Evolutionary conservation across 2,888 invertebrate species (phyloP).

Genomic region (Molanna angustata): DNA sequence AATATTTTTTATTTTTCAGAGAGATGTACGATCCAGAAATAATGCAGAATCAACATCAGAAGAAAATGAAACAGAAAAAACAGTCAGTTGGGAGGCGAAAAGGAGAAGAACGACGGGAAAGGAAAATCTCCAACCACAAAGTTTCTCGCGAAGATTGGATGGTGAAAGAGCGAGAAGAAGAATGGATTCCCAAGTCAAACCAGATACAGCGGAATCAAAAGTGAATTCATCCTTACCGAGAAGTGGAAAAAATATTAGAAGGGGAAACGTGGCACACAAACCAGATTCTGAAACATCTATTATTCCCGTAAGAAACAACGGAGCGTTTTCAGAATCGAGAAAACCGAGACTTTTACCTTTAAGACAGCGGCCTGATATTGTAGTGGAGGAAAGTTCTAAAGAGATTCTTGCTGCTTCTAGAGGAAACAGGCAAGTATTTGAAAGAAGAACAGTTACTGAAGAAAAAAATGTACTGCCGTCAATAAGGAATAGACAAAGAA

Average conservation of each 20-base stretch:
- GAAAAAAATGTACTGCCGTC: neutral
- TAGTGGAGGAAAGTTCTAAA: slow-evolving; percentile 13
- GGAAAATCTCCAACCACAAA: slow-evolving; percentile 15
- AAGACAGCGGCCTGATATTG: slow-evolving; percentile 5
- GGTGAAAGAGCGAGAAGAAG: slow-evolving; percentile 8
- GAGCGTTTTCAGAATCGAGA: slow-evolving; percentile 26
- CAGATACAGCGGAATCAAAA: slow-evolving; percentile 7
- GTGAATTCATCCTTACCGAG: slow-evolving; percentile 18
- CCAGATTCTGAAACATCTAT: slow-evolving; percentile 18
- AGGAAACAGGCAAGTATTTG: slow-evolving; percentile 18
- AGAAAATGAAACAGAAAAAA: slow-evolving; percentile 14
- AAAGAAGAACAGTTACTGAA: neutral
- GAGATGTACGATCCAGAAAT: slow-evolving; percentile 18
- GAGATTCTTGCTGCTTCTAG: slow-evolving; percentile 13
- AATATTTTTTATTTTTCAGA: slow-evolving; percentile 29
- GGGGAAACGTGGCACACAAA: slow-evolving; percentile 8
- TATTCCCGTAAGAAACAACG: slow-evolving; percentile 25
- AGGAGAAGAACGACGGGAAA: slow-evolving; percentile 3
- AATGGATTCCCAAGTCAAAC: slow-evolving; percentile 1
- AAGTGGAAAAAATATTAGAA: slow-evolving; percentile 23
- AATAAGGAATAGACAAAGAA: slow-evolving; percentile 15
- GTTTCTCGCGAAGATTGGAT: slow-evolving; percentile 23
- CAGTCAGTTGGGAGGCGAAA: slow-evolving; percentile 14
- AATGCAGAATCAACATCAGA: slow-evolving; percentile 8
- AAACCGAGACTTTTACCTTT: slow-evolving; percentile 23